Base-by-base conservation (phyloP, 2,888 invertebrate species). In the Psylliodes chrysocephalus region DNA sequence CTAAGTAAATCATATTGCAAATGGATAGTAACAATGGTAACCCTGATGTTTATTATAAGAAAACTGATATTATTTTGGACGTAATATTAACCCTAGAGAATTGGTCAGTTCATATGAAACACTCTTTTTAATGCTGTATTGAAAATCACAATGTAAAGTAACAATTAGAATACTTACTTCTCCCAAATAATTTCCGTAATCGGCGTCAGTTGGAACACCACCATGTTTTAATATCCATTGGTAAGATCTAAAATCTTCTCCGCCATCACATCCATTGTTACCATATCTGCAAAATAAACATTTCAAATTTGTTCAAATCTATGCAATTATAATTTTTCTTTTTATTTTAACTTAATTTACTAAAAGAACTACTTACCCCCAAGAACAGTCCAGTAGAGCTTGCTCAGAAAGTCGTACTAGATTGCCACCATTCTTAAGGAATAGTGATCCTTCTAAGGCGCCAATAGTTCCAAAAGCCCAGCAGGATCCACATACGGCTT, bases 391-490 rank as follows among this genome's bases (percentile, higher is more conserved):
- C 60, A 98, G 89, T 55, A 98, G 86, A 17, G 96, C 94, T 85
- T 98, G 97, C 78, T 96, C 95, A 3, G 96, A 96, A 44, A 98
- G 87, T 17, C 93, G 84, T 8, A 93, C 88, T 30, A 95, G 85
- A 71, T 91, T 88, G 0, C 92, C 91, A 0, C 92, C 92, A 72
- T 91, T 91, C 77, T 92, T 91, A 33, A 95, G 82, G 83, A 93
- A 97, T 77, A 90, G 89, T 0, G 96, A 95, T 0, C 97, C 96
- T 83, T 98, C 98, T 59, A 98, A 89, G 0, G 95, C 88, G 4
- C 96, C 97, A 63, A 94, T 91, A 0, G 96, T 95, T 15, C 96
- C 97, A 84, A 97, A 98, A 66, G 94, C 94, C 97, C 97, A 97
- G 76, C 97, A 98, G 0, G 96, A 96, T 0, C 97, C 98, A 82